Evolutionary conservation across 2,888 invertebrate genomes (phyloP), one percentile per base, ranked within the genome.

Genomic region (Nasonia oneida): DNA sequence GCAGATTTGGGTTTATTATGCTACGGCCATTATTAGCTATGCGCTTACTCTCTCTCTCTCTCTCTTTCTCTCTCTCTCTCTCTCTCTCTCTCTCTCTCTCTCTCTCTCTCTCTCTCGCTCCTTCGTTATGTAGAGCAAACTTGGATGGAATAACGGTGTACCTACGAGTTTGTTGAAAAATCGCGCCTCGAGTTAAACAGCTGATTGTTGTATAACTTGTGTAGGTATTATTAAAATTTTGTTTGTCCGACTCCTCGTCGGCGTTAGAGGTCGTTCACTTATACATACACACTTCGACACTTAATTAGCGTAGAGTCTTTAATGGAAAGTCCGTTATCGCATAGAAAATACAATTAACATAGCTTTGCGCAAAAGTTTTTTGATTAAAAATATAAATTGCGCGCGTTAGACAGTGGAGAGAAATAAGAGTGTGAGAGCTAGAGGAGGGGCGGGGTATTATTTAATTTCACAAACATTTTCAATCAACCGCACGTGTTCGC

Each of bases 1-100:
- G 57, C 73, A 23, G 75, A 75, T 74, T 81, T 81, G n/a, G 42
- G 47, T 81, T 61, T 64, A 81, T 75, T 64, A 81, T 57, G 53
- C 71, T 57, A 33, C 5, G 33, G 18, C 42, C 81, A 64, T 74
- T 81, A 81, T 81, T 81, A 81, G 81, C 73, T 71, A 4, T 53
- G 18, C n/a, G 23, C 42, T 47, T 47, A 12, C 47, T 47, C 47
- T 47, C 47, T 8, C 0, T 23, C 23, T 23, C 23, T 23, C 23
- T 23, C 23, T 23, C 23, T 23, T 0, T 14, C 0, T 0, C 37
- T 37, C 37, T 23, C 23, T 23, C 23, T 23, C 23, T 23, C 1
- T 23, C 23, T 23, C 23, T 23, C 23, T 23, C 23, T 23, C 23
- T 23, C 23, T 23, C 23, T 23, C 23, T 23, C 23, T 23, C 23